Base-by-base conservation (phyloP, 2,888 invertebrate species). In the Eupithecia tripunctaria region DNA sequence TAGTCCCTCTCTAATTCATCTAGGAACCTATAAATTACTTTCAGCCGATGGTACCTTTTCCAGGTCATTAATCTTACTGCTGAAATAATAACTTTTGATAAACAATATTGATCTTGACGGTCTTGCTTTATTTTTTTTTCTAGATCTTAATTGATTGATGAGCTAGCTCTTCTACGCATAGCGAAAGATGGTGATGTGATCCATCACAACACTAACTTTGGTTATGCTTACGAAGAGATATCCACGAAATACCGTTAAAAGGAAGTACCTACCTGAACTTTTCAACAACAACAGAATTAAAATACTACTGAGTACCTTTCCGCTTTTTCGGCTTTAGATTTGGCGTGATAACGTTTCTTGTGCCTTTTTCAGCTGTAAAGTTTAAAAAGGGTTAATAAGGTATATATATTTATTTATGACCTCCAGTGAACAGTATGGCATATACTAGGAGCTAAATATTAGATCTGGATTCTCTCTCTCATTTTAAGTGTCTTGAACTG, bases 1-100 rank as follows among this genome's bases (percentile, higher is more conserved):
- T 96, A 97, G 4, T 97, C 97, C 81, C 95, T 95, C 67, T 96
- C 96, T 82, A 98, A 89, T 80, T 96, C 97, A 82, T 98, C 97
- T 78, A 98, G 89, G 85, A 96, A 98, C 14, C 95, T 95, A 83
- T 97, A 95, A 79, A 98, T 97, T 80, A 97, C 97, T 18, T 90
- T 93, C 36, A 97, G 87, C 18, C 96, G 95, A 88, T 98, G 97
- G 86, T 97, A 98, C 76, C 96, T 96, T 81, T 96, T 95, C 97
- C 97, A 98, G 75, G 97, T 96, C 95, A 98, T 94, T 73, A 89
- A 76, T 81, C 85, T 86, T 47, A 85, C 93, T 93, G 82, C n/a
- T n/a, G 6, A 73, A 88, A 86, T 72, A 70, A 63, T 29, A 72
- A 41, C 43, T 66, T 75, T 56, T 41, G 18, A 1, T 38, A 2